Evolutionary conservation across 2,888 invertebrate genomes (phyloP).

Genomic region (Cerastis rubricosa): DNA sequence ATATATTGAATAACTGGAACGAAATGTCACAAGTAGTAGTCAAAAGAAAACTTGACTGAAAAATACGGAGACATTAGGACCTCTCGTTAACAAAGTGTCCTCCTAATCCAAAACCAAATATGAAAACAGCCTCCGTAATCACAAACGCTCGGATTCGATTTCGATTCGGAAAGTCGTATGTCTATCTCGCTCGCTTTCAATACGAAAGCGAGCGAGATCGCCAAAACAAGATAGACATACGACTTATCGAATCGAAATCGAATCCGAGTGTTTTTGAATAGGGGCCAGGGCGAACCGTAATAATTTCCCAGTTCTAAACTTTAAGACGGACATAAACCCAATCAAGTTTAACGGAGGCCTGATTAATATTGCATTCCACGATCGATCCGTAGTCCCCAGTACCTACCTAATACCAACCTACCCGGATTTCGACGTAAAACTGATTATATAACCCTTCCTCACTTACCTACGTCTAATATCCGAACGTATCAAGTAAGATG

Average conservation of each 20-base stretch:
- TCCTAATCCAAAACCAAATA: not conserved
- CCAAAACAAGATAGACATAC: too few relatives aligned
- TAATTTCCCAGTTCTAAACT: slow-evolving; percentile 29
- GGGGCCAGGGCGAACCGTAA: not conserved
- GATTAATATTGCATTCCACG: slow-evolving; percentile 73
- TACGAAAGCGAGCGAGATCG: too few relatives aligned
- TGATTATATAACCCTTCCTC: slow-evolving; percentile 70
- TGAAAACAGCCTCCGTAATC: too few relatives aligned
- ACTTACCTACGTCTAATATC: slow-evolving; percentile 60
- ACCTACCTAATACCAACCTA: slow-evolving; percentile 20
- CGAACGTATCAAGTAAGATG: slow-evolving; percentile 42
- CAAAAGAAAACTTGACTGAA: not conserved
- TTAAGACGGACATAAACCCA: slow-evolving; percentile 42
- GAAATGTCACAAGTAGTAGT: too few relatives aligned
- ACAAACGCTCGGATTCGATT: too few relatives aligned
- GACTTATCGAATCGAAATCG: too few relatives aligned
- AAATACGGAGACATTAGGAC: not conserved
- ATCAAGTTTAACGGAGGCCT: slow-evolving; percentile 39
- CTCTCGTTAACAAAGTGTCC: not conserved
- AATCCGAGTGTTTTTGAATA: too few relatives aligned
- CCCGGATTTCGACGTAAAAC: slow-evolving; percentile 67
- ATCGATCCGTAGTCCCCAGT: slow-evolving; percentile 61
- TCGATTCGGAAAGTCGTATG: too few relatives aligned
- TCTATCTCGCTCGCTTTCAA: too few relatives aligned
- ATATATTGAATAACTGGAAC: not conserved